These are phyloP conservation scores for Spinus olivaceus DNA, from an alignment of 2,797 vertebrate genomes.

Conservation along the genomic window DNA sequence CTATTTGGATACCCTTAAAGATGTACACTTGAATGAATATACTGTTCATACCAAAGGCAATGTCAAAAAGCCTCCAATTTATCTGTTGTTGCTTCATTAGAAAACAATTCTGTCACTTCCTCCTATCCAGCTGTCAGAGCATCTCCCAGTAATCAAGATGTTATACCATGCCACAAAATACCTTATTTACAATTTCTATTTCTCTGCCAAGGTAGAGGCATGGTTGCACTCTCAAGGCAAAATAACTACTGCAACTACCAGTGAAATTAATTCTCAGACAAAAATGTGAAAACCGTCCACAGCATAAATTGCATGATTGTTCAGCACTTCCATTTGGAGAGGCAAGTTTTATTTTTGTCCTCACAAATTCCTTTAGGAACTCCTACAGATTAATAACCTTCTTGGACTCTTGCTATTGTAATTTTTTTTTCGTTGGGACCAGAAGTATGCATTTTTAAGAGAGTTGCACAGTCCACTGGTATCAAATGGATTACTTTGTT, in stretches of 20 bases:
- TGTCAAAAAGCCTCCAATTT: background rate
- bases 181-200: background rate
- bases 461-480: background rate
- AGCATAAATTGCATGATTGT: background rate
- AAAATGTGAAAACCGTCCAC: background rate
- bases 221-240: background rate
- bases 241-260: background rate
- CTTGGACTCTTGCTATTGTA: background rate
- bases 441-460: background rate
- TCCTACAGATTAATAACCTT: background rate
- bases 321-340: background rate
- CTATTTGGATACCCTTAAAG: background rate
- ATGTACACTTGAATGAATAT: background rate
- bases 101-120: background rate
- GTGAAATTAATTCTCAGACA: background rate
- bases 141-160: background rate
- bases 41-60: background rate
- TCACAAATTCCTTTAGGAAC: slow-evolving; percentile 1
- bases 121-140: background rate
- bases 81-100: background rate
- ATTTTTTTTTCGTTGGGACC: background rate
- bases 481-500: background rate
- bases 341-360: background rate
- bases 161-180: background rate
- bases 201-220: background rate